phyloP scores from a whole-genome alignment of 2,113 vertebrate species.

The Chlorodrepanis virens region DNA sequence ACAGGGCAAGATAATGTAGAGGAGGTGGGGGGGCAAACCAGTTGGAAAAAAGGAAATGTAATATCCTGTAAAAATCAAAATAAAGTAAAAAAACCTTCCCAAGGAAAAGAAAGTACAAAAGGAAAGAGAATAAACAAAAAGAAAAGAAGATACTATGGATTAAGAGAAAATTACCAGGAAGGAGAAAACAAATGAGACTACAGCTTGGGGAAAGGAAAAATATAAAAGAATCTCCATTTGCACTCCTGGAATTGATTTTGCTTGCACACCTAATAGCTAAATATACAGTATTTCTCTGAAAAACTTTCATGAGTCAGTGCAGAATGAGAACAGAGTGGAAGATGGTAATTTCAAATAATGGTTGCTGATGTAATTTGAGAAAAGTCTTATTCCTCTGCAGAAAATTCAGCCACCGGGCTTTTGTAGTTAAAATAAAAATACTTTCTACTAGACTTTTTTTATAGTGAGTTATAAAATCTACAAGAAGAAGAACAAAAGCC shows the following conservation, averaged over 20 bases:
- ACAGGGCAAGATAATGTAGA: neutral
- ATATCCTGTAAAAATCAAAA: neutral
- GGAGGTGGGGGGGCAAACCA: rapidly evolving
- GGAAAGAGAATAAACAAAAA: neutral
- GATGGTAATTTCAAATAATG: neutral
- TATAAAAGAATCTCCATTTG: neutral
- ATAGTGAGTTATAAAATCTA: neutral
- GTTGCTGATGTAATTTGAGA: neutral
- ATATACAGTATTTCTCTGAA: neutral
- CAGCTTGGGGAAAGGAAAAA: neutral
- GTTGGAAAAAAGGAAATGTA: neutral
- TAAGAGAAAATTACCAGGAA: neutral
- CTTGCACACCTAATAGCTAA: neutral
- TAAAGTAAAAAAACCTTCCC: neutral
- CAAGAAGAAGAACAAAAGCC: neutral
- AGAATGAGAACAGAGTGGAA: neutral
- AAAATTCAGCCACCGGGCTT: neutral
- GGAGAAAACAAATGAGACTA: neutral
- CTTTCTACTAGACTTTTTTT: neutral
- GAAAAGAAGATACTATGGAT: neutral
- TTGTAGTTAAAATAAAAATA: neutral
- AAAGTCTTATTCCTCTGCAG: neutral
- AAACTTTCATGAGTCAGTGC: neutral
- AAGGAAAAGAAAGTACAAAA: neutral
- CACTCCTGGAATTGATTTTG: neutral